These are phyloP conservation scores for Peromyscus polionotus DNA, from an alignment of 2,113 vertebrate species.

Conservation along the genomic window DNA sequence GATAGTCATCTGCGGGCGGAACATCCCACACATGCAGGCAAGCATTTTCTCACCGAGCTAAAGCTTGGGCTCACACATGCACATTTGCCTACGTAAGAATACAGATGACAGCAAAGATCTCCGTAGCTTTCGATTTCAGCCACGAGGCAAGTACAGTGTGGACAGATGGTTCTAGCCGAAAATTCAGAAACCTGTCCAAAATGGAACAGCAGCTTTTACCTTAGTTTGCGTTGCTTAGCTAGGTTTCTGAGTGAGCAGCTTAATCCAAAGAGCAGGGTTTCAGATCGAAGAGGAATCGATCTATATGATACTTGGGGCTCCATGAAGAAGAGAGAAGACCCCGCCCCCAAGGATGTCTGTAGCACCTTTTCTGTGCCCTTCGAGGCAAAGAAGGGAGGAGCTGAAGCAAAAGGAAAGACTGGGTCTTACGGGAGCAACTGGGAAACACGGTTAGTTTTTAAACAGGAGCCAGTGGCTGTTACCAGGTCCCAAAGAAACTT, in stretches of 20 bases:
- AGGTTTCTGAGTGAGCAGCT: not conserved
- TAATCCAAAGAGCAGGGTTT: not conserved
- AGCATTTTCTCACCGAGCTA: not conserved
- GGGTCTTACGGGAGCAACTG: not conserved
- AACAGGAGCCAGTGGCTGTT: not conserved
- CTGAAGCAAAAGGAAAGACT: not conserved
- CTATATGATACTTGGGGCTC: not conserved
- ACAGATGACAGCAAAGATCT: not conserved
- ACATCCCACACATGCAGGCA: not conserved
- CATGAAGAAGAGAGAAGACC: not conserved
- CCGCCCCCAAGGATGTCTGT: too few species aligned
- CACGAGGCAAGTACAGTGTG: too few species aligned
- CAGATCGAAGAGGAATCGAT: not conserved
- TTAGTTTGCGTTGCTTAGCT: not conserved
- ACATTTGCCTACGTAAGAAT: not conserved
- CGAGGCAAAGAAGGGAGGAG: not conserved
- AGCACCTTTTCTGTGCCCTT: not conserved
- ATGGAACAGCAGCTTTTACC: too few species aligned
- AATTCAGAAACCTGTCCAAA: not conserved
- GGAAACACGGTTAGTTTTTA: not conserved
- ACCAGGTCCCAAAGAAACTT: not conserved
- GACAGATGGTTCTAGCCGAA: too few species aligned
- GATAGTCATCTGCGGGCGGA: not conserved
- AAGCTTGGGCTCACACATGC: not conserved
- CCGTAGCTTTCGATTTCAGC: not conserved